Conservation (phyloP, 2,888 invertebrate genomes). For the Phalera bucephala region DNA sequence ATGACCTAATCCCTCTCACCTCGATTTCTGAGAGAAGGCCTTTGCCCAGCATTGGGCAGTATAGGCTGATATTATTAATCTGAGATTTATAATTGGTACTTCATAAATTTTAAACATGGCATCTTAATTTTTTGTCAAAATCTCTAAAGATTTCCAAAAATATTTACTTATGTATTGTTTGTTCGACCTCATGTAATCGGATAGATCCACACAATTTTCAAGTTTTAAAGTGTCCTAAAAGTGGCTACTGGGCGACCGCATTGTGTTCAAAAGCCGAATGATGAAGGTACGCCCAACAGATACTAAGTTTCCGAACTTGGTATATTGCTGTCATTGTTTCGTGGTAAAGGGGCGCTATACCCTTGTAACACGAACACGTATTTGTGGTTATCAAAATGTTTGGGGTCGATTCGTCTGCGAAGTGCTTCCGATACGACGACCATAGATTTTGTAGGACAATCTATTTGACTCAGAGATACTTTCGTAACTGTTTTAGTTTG, state of each 20-base stretch:
- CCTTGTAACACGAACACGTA: slow-evolving; percentile 60
- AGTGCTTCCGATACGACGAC: slow-evolving; percentile 33
- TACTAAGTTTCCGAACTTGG: slow-evolving; percentile 59
- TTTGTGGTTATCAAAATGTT: slow-evolving; percentile 61
- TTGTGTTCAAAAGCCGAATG: slow-evolving; percentile 43
- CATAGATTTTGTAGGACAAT: slow-evolving; percentile 14
- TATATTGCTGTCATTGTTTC: slow-evolving; percentile 64
- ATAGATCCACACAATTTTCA: background rate
- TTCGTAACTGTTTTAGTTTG: slow-evolving; percentile 20
- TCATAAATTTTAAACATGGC: too few species aligned
- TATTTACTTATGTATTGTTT: too few species aligned
- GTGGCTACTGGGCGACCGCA: slow-evolving; percentile 28
- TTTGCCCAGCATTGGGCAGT: too few species aligned
- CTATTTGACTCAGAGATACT: background rate
- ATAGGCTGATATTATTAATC: too few species aligned
- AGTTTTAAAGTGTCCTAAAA: slow-evolving; percentile 8
- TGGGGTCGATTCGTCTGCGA: slow-evolving; percentile 43
- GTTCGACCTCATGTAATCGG: too few species aligned
- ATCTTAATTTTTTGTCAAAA: too few species aligned
- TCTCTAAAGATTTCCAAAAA: too few species aligned
- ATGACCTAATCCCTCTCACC: too few species aligned
- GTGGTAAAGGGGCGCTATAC: slow-evolving; percentile 46
- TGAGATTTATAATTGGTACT: too few species aligned
- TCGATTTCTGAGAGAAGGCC: too few species aligned
- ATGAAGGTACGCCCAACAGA: slow-evolving; percentile 45